These are phyloP conservation scores for Notospermus geniculatus DNA, from an alignment of 1,140 invertebrate genomes.

Conservation along the genomic window DNA sequence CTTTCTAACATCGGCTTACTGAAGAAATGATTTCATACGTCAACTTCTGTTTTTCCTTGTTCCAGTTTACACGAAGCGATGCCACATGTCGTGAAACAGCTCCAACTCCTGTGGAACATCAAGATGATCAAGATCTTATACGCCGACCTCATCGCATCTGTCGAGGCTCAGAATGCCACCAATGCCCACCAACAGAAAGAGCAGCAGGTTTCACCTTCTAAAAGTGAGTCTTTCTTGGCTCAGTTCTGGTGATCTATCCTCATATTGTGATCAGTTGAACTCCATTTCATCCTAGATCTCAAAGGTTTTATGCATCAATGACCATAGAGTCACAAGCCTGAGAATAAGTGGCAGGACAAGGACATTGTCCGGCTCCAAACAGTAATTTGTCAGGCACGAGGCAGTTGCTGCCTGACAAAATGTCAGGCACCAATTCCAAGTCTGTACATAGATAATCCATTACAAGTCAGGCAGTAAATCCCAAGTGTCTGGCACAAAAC, in stretches of 20 bases:
- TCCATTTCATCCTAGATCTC: no score
- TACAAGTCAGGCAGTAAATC: no score
- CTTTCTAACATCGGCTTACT: no score
- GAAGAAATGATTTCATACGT: background rate
- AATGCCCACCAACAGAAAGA: conserved; percentile 1
- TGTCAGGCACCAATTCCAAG: no score
- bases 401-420: no score
- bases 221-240: conserved; percentile 22
- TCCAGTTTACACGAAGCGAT: conserved; percentile 79
- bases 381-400: no score
- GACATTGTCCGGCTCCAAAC: no score
- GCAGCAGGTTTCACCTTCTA: conserved; percentile 17
- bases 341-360: no score
- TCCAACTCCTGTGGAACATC: conserved; percentile 82
- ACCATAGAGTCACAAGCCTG: no score
- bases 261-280: background rate
- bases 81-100: conserved; percentile 74
- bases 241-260: background rate
- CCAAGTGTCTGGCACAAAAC: no score
- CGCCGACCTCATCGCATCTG: conserved; percentile 50
- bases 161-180: conserved; percentile 26
- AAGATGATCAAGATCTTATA: conserved; percentile 63
- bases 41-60: conserved; percentile 29
- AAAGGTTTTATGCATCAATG: no score
- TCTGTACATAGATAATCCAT: no score